Base-by-base conservation (phyloP, 2,113 vertebrate species). In the Hystrix brachyura region DNA sequence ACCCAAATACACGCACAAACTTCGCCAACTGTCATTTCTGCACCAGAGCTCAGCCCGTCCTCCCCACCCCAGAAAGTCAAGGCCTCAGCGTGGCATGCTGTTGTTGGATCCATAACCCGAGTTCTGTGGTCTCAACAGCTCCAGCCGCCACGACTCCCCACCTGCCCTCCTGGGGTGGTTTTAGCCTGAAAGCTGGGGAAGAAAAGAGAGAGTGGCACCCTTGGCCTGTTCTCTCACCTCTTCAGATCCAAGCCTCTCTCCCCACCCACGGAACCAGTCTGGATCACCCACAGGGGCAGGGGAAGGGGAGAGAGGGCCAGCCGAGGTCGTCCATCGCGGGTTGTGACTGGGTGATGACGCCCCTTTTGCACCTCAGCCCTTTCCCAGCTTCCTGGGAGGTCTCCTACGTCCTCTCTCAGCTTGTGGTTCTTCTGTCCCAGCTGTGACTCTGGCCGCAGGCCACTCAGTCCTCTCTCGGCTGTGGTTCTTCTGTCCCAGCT, bases 401-500 rank as follows among this genome's bases (percentile, higher is more conserved):
- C 2, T 38, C 38, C 38, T 38, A 38, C 2, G 25, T 1, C 13
- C 7, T n/a, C 9, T 5, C 2, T 1, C 3, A 29, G 29, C 46
- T 8, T 8, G 12, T 2, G 15, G 5, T 10, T 59, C 2, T 55
- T 76, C 5, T 7, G 10, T 46, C 46, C 53, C 27, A 25, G 21
- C 7, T 1, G 0, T 0, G 3, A 17, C 43, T 62, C 5, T 60
- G 48, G 10, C 19, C 34, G 43, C 46, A n/a, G 1, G 2, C 9
- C 4, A 15, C 43, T 1, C 43, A n/a, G 25, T 1, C 12, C 7
- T n/a, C 9, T 5, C 2, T 1, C 3, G n/a, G 29, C 46, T 8
- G 12, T 2, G 15, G 5, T 10, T 59, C 2, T 55, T 76, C 5
- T 7, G 10, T 46, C 46, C 53, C 27, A 25, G 21, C 7, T 1